phyloP scores from a whole-genome alignment of 2,113 vertebrate genomes.

The Chloebia gouldiae region DNA sequence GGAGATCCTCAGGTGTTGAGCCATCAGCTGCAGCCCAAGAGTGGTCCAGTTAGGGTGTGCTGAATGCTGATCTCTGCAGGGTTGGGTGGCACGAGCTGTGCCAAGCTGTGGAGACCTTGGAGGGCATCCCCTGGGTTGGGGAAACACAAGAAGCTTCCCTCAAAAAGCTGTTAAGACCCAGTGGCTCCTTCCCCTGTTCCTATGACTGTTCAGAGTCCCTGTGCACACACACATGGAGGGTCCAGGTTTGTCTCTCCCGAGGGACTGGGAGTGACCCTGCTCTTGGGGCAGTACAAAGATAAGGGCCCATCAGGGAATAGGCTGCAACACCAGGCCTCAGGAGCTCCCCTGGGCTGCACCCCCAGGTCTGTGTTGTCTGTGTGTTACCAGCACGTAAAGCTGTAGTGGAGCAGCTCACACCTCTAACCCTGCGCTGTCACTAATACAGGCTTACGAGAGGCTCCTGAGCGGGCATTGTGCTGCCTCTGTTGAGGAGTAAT shows the following conservation, averaged over 20 bases:
- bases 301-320: too few relatives aligned
- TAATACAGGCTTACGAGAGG: slow-evolving; percentile 21
- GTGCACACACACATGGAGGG: too few relatives aligned
- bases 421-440: background rate
- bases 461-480: slow-evolving; percentile 20
- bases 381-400: background rate
- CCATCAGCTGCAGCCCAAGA: background rate
- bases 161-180: too few relatives aligned
- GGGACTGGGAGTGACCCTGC: too few relatives aligned
- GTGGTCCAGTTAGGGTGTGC: background rate
- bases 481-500: slow-evolving; percentile 10
- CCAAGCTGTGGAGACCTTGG: background rate
- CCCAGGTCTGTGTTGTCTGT: background rate
- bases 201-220: too few relatives aligned
- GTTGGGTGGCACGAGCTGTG: fast-evolving
- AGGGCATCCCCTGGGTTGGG: too few relatives aligned
- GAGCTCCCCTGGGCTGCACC: background rate
- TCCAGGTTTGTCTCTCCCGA: too few relatives aligned
- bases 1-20: background rate
- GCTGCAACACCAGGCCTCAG: background rate
- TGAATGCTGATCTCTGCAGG: background rate
- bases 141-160: too few relatives aligned
- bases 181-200: too few relatives aligned
- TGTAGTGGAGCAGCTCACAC: background rate
- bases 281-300: too few relatives aligned